Conservation (phyloP, 2,888 invertebrate genomes). For the Lacanobia oleracea region DNA sequence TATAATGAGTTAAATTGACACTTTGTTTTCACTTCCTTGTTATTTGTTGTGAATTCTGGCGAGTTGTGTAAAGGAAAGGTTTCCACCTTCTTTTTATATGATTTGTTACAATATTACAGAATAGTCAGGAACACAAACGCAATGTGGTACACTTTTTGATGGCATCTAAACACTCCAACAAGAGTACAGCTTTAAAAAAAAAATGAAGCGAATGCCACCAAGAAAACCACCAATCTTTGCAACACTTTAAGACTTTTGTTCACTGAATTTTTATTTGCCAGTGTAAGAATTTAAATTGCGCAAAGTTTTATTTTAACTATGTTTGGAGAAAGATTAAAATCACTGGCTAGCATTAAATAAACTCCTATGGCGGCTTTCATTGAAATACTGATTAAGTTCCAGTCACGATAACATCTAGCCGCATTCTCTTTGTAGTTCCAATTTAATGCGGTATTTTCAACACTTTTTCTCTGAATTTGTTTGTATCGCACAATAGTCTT, state of each 20-base stretch:
- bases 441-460: conserved; percentile 34
- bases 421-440: conserved; percentile 50
- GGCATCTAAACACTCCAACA: not conserved
- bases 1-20: conserved; percentile 35
- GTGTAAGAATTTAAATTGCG: conserved; percentile 30
- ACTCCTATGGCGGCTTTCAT: conserved; percentile 55
- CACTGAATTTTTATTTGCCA: not conserved
- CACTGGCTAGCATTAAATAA: conserved; percentile 49
- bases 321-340: conserved; percentile 53
- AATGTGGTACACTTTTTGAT: not conserved
- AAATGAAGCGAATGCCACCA: not conserved
- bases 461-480: conserved; percentile 59
- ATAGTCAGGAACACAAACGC: not conserved
- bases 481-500: conserved; percentile 52
- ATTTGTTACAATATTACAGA: not conserved
- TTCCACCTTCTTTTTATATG: not conserved
- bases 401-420: conserved; percentile 54
- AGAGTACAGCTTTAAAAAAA: not conserved
- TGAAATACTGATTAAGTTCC: conserved; percentile 59
- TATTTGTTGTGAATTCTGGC: not conserved
- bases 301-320: conserved; percentile 49
- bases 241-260: not conserved
- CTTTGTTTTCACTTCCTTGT: conserved; percentile 35
- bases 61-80: conserved; percentile 1
- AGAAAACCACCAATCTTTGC: not conserved